Percentiles rank a stretch among this genome's conserved stretches.
Evolutionary conservation across 2,888 invertebrate species (phyloP).

Genomic region (Octonoba sinensis): DNA sequence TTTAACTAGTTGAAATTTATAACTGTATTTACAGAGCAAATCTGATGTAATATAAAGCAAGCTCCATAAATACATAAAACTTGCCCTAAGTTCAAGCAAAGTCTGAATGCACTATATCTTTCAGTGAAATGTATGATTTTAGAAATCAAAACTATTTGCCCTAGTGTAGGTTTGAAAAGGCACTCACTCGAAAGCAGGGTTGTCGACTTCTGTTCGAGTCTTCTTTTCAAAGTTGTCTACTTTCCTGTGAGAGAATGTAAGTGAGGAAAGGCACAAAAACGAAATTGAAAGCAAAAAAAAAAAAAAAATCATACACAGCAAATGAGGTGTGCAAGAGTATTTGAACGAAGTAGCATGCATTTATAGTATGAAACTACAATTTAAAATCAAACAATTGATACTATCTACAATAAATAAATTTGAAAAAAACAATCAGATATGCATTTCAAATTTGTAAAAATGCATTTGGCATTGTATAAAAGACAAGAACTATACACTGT

Average conservation of each 20-base stretch:
- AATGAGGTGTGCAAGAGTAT: not conserved
- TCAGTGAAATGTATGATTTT: not conserved
- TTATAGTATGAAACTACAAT: not conserved
- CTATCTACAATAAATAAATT: too few relatives aligned
- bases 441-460: too few relatives aligned
- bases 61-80: too few relatives aligned
- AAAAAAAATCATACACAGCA: not conserved
- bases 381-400: not conserved
- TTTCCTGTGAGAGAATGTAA: conserved; percentile 32
- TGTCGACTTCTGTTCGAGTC: conserved; percentile 64
- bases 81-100: not conserved
- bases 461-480: too few relatives aligned
- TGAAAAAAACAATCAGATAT: too few relatives aligned
- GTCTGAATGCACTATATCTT: too few relatives aligned
- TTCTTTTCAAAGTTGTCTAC: conserved; percentile 62
- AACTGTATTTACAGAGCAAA: too few relatives aligned
- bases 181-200: conserved; percentile 66
- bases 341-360: not conserved
- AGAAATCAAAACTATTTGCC: not conserved
- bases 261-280: not conserved
- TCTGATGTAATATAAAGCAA: too few relatives aligned
- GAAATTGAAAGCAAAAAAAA: not conserved
- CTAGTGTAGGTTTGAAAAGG: not conserved
- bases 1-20: too few relatives aligned
- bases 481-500: too few relatives aligned